Evolutionary conservation across 2,797 vertebrate species (phyloP), one percentile per base, ranked within the genome.

Genomic region (Meriones psammophilus): DNA sequence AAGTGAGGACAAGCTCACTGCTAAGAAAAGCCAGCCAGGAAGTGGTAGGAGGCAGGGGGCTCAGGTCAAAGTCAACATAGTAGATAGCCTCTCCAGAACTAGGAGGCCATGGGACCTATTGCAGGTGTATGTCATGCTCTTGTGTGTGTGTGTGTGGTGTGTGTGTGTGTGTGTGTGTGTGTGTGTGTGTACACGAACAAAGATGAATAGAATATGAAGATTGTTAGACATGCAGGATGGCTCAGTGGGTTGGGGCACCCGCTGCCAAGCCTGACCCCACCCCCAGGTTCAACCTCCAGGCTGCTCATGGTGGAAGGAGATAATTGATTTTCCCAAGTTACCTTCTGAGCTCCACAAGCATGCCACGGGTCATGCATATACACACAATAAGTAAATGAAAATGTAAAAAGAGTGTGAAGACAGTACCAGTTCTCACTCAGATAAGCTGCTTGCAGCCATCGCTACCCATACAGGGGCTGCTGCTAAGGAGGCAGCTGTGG

Each of bases 111-210:
- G 18, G 5, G 10, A 18, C 42, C 5, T 8, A 28, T 28, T 50
- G 42, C 33, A 22, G 68, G 10, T 85, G 39, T 30, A 30, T 85
- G 30, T 9, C 28, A 2, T 1, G 30, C 17, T 42, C 15, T 4
- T 5, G 2, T 30, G 15, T 46, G 64, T 68, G 62, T 9, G 26
- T 71, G 74, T 15, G 74, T 30, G 74, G 74, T 30, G 74, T 50
- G 42, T 60, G 79, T 58, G 77, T 56, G 50, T 78, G 50, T n/a
- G 77, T 78, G 77, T n/a, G 20, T 14, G 78, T 33, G 5, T 13
- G 54, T 1, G 15, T 4, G 7, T 39, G 22, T 6, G 14, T 0
- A 2, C 5, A 9, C 0, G 0, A 26, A 8, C 62, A 85, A 68
- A 24, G 60, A 18, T 62, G 24, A 22, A 68, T 42, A 50, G 83